Percentiles rank a stretch among this genome's conserved stretches.
Conservation (phyloP, 2,888 invertebrate species). For the Pheosia gnoma region DNA sequence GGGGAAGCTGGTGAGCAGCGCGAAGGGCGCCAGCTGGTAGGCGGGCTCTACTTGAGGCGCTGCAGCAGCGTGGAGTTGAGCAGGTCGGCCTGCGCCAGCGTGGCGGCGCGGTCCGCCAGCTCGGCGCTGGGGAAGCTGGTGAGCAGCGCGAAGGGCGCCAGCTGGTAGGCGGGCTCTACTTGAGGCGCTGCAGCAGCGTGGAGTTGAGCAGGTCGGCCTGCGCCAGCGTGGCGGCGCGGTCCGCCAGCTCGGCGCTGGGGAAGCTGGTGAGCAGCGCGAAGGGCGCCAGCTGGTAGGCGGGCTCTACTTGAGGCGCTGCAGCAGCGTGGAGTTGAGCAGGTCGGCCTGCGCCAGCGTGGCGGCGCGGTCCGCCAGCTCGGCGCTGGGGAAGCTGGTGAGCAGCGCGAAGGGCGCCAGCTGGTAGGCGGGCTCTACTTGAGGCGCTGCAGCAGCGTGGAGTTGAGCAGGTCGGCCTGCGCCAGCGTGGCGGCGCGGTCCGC, state of each 20-base stretch:
- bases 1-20: slow-evolving; percentile 95
- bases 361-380: slow-evolving; percentile 90
- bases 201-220: slow-evolving; percentile 95
- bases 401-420: slow-evolving; percentile 90
- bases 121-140: slow-evolving; percentile 96
- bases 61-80: slow-evolving; percentile 96
- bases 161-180: slow-evolving; percentile 92
- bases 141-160: slow-evolving; percentile 90
- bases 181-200: slow-evolving; percentile 93
- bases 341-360: slow-evolving; percentile 93
- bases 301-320: slow-evolving; percentile 93
- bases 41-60: slow-evolving; percentile 92
- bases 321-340: slow-evolving; percentile 94
- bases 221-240: slow-evolving; percentile 89
- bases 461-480: slow-evolving; percentile 93
- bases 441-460: slow-evolving; percentile 95
- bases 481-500: slow-evolving; percentile 90
- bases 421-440: slow-evolving; percentile 92
- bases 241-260: slow-evolving; percentile 93
- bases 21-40: slow-evolving; percentile 90
- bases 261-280: slow-evolving; percentile 95
- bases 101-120: slow-evolving; percentile 89
- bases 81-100: slow-evolving; percentile 92
- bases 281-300: slow-evolving; percentile 89
- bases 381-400: slow-evolving; percentile 95